These are phyloP conservation scores for Ammodytes marinus DNA, from an alignment of 2,113 vertebrate species.

Conservation along the genomic window DNA sequence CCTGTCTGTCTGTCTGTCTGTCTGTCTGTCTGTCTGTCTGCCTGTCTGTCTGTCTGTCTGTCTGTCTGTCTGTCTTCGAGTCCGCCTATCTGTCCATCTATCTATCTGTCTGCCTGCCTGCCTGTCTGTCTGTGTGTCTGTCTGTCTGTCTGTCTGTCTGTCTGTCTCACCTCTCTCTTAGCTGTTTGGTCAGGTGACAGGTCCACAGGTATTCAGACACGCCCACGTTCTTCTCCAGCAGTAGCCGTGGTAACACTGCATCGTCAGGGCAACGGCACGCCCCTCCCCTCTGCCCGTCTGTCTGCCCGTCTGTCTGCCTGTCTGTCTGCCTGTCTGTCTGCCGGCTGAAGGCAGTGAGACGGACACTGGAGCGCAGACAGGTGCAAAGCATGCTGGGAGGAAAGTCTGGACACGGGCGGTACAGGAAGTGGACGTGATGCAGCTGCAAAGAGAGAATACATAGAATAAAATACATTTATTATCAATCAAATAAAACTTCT, in stretches of 20 bases:
- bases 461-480: too few species aligned
- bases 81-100: too few species aligned
- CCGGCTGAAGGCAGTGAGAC: slow-evolving; percentile 85
- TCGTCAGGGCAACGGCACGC: slow-evolving; percentile 51
- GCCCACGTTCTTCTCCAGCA: slow-evolving; percentile 83
- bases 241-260: slow-evolving; percentile 76
- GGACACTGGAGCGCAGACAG: slow-evolving; percentile 86
- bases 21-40: too few species aligned
- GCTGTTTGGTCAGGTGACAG: slow-evolving; percentile 67
- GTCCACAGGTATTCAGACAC: slow-evolving; percentile 88
- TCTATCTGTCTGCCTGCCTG: too few species aligned
- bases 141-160: too few species aligned
- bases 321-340: too few species aligned
- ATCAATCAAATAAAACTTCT: neutral
- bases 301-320: too few species aligned
- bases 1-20: too few species aligned
- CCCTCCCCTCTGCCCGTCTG: too few species aligned
- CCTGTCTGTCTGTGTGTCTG: too few species aligned
- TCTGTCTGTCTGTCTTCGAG: too few species aligned
- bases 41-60: too few species aligned
- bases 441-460: slow-evolving; percentile 77
- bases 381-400: slow-evolving; percentile 84
- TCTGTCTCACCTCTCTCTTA: slow-evolving; percentile 72
- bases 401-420: slow-evolving; percentile 81
- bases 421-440: slow-evolving; percentile 87